phyloP scores from a whole-genome alignment of 2,113 vertebrate genomes.

The Mesoclemmys tuberculata region DNA sequence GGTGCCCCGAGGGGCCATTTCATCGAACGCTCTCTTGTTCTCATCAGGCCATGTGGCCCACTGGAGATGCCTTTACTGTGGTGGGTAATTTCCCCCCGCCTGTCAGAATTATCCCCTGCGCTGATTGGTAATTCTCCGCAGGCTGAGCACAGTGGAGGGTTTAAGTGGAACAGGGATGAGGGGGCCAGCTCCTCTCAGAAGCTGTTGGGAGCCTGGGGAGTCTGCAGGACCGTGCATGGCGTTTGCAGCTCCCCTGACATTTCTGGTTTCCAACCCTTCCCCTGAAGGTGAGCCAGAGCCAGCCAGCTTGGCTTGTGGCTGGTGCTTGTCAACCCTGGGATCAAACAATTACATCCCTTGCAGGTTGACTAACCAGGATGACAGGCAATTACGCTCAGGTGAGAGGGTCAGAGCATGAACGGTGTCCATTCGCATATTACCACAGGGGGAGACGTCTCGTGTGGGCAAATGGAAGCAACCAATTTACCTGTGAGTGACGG shows the following conservation, averaged over 20 bases:
- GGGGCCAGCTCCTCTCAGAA: too few relatives aligned
- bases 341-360: neutral
- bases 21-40: neutral
- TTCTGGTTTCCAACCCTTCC: neutral
- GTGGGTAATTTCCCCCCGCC: too few relatives aligned
- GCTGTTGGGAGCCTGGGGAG: neutral
- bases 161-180: neutral
- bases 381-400: neutral
- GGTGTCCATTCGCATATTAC: neutral
- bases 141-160: neutral
- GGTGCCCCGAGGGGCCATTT: neutral
- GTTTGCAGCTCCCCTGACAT: too few relatives aligned
- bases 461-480: neutral
- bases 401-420: neutral
- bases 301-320: neutral
- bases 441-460: too few relatives aligned
- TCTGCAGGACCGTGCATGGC: too few relatives aligned
- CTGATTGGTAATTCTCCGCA: neutral
- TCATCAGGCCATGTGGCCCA: neutral
- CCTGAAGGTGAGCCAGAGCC: neutral
- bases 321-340: neutral
- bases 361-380: neutral
- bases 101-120: neutral
- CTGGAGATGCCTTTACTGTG: neutral
- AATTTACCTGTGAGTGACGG: fast-evolving